Base-by-base conservation (phyloP, 2,888 invertebrate species). In the Amphimallon solstitiale region DNA sequence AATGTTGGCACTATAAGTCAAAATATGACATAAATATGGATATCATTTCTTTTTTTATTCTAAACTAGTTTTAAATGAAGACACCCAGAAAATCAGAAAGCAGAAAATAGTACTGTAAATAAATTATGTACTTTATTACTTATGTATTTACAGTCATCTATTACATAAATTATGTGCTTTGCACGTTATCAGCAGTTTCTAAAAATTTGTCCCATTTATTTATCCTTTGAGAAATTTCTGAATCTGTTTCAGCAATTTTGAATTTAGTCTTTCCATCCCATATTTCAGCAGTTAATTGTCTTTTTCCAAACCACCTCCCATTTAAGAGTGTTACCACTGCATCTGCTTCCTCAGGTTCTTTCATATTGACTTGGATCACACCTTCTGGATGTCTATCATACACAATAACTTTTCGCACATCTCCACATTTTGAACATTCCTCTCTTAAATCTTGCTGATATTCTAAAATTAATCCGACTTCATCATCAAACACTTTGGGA, bases 321-420 rank as follows among this genome's bases (percentile, higher is more conserved):
- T 97, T 92, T 78, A 98, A 87, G 72, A 95, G 87, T 72, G 88
- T 87, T 9, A 98, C 89, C 52, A 95, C 97, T 65, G 90, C 88
- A 83, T 98, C 97, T 0, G 98, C 97, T 80, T 93, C 92, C 78
- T 96, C 96, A 0, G 95, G 90, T 65, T 91, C 91, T 59, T 90
- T 88, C 90, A 97, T 99, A 15, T 90, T 92, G 1, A 99, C 89
- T 75, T 97, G 93, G 0, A 94, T 95, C 0, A 98, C 91, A 17
- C 99, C 99, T 76, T 98, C 97, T 0, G 94, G 92, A 85, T 98
- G 93, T 72, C 94, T 86, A 84, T 98, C 98, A 83, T 91, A 95
- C 38, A 98, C 86, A 0, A 92, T 87, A 17, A 99, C 93, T 85
- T 95, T 97, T 71, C 92, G 90, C 0, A 98, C 95, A 63, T 91